phyloP scores from a whole-genome alignment of 2,888 invertebrate species.

The Tubiluchus corallicola region DNA sequence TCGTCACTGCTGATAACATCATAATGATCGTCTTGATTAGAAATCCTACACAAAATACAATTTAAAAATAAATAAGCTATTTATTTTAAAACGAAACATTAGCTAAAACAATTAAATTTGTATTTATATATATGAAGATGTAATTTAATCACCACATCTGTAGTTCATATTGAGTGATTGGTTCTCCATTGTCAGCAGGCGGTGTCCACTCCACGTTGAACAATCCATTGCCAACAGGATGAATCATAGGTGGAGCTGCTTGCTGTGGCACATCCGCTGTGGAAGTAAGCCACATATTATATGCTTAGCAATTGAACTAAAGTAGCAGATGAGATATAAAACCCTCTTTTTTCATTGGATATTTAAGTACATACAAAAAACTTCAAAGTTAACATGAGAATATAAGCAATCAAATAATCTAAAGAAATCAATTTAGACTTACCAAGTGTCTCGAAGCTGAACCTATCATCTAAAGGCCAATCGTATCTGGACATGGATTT shows the following conservation, averaged over 20 bases:
- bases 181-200: constrained; percentile 53
- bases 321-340: constrained; percentile 10
- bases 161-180: constrained; percentile 50
- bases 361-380: too few relatives aligned
- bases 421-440: too few relatives aligned
- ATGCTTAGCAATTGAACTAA: constrained; percentile 9
- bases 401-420: too few relatives aligned
- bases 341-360: constrained; percentile 43
- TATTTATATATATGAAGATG: constrained; percentile 24
- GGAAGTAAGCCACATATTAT: background rate
- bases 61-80: too few relatives aligned
- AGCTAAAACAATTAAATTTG: too few relatives aligned
- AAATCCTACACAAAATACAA: too few relatives aligned
- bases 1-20: too few relatives aligned
- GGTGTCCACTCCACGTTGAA: constrained; percentile 64
- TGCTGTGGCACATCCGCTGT: constrained; percentile 43
- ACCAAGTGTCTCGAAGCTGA: too few relatives aligned
- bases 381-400: too few relatives aligned
- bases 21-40: too few relatives aligned
- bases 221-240: constrained; percentile 48
- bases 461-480: constrained; percentile 52
- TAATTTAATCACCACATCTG: constrained; percentile 38
- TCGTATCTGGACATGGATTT: constrained; percentile 37
- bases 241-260: constrained; percentile 54
- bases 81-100: too few relatives aligned